These are phyloP conservation scores for Stenichneumon culpator DNA, from an alignment of 2,888 invertebrate genomes.

Conservation along the genomic window DNA sequence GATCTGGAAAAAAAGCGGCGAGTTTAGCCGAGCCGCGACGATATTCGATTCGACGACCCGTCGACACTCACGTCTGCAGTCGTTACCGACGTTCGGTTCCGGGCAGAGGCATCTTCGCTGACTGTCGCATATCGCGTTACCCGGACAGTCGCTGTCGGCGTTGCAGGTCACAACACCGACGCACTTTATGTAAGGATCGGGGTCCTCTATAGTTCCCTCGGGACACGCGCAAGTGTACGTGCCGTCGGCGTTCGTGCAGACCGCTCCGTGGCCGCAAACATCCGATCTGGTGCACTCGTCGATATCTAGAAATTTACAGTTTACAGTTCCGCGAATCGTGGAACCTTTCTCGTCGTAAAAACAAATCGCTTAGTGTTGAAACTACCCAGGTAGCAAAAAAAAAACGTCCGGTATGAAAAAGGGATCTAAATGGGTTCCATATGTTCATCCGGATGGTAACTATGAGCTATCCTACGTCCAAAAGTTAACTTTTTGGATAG, in stretches of 20 bases:
- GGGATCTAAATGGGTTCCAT: neutral
- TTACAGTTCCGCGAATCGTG: conserved; percentile 23
- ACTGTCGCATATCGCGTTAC: conserved; percentile 94
- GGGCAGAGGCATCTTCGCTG: conserved; percentile 94
- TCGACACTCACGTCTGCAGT: conserved; percentile 93
- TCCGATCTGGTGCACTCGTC: conserved; percentile 92
- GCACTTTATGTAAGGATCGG: conserved; percentile 93
- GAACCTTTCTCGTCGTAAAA: neutral
- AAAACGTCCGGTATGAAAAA: neutral
- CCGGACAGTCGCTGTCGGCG: conserved; percentile 92
- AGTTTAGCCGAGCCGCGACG: conserved; percentile 4
- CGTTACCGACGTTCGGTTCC: conserved; percentile 96
- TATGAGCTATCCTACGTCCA: too few species aligned
- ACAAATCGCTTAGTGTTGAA: too few species aligned
- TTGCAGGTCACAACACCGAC: conserved; percentile 93
- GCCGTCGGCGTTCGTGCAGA: conserved; percentile 92
- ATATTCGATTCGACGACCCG: neutral
- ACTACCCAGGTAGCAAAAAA: too few species aligned
- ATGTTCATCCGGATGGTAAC: too few species aligned
- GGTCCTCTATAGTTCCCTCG: conserved; percentile 92
- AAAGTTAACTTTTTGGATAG: too few species aligned
- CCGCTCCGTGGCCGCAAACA: conserved; percentile 93
- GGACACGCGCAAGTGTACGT: conserved; percentile 93
- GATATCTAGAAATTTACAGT: conserved; percentile 87
- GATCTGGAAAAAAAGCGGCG: conserved; percentile 88